A percentile compares a stretch with the other conserved stretches of the same genome.
Evolutionary conservation across 2,113 vertebrate genomes (phyloP).

Genomic region (Mus spicilegus): DNA sequence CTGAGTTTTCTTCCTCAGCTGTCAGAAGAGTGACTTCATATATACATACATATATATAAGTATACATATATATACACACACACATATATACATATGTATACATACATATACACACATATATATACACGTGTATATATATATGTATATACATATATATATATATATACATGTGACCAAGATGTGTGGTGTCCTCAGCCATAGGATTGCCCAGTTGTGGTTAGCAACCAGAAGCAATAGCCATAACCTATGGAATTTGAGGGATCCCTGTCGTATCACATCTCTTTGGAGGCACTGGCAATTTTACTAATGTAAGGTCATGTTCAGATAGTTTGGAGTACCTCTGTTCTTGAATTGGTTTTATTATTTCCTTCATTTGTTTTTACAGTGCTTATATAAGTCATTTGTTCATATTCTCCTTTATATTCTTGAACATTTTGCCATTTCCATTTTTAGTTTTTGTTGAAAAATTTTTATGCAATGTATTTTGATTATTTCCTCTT

Average conservation of each 20-base stretch:
- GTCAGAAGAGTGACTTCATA: neutral
- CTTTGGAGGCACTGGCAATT: no score
- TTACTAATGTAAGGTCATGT: neutral
- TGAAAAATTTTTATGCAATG: neutral
- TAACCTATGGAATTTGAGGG: neutral
- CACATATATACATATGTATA: no score
- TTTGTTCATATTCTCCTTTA: neutral
- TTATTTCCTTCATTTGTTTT: neutral
- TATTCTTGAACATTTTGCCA: neutral
- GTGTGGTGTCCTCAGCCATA: neutral
- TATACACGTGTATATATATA: no score
- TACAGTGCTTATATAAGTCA: neutral
- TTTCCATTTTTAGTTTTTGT: neutral
- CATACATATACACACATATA: no score
- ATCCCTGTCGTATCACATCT: neutral
- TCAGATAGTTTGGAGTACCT: neutral
- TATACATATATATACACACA: no score
- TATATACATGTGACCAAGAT: neutral
- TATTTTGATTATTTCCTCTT: neutral
- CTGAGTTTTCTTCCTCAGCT: neutral
- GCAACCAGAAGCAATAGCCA: neutral
- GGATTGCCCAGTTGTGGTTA: neutral
- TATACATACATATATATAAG: neutral
- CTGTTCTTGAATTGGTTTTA: neutral
- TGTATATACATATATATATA: no score